These are phyloP conservation scores for Myotis davidii DNA, from an alignment of 2,113 vertebrate genomes.

Conservation along the genomic window DNA sequence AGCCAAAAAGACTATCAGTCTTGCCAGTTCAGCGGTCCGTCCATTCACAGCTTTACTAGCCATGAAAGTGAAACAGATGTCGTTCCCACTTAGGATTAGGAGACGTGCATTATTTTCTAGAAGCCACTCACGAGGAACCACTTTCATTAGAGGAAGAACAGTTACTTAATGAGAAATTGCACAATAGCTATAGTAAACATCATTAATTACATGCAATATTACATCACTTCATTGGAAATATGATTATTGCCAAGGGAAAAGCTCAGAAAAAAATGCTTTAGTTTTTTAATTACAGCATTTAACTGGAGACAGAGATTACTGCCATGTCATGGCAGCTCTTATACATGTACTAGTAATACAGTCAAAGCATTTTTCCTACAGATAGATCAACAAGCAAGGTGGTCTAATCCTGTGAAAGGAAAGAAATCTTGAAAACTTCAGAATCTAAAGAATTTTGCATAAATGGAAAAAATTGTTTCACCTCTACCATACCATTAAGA, in stretches of 20 bases:
- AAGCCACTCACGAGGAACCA: slow-evolving; percentile 91
- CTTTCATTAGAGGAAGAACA: slow-evolving; percentile 78
- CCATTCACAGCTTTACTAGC: slow-evolving; percentile 91
- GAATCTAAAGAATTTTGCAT: not conserved
- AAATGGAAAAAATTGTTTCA: not conserved
- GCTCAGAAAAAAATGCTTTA: not conserved
- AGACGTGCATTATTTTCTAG: slow-evolving; percentile 92
- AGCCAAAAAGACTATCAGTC: slow-evolving; percentile 89
- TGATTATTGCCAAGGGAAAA: slow-evolving; percentile 16
- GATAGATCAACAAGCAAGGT: not conserved
- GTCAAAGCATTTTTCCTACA: not conserved
- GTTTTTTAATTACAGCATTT: slow-evolving; percentile 35
- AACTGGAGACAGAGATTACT: not conserved
- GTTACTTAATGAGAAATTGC: slow-evolving; percentile 41
- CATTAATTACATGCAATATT: slow-evolving; percentile 43
- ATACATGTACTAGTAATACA: not conserved
- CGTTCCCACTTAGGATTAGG: slow-evolving; percentile 91
- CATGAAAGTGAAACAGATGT: slow-evolving; percentile 91
- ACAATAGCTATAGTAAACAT: slow-evolving; percentile 28
- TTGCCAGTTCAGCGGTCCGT: slow-evolving; percentile 86
- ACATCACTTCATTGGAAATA: slow-evolving; percentile 35
- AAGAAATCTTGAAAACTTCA: slow-evolving; percentile 26
- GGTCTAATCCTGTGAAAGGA: not conserved
- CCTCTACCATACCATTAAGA: not conserved
- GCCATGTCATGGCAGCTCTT: not conserved